Evolutionary conservation across 2,888 invertebrate species (phyloP), one percentile per base, ranked within the genome.

Genomic region (Caenorhabditis virilis): DNA sequence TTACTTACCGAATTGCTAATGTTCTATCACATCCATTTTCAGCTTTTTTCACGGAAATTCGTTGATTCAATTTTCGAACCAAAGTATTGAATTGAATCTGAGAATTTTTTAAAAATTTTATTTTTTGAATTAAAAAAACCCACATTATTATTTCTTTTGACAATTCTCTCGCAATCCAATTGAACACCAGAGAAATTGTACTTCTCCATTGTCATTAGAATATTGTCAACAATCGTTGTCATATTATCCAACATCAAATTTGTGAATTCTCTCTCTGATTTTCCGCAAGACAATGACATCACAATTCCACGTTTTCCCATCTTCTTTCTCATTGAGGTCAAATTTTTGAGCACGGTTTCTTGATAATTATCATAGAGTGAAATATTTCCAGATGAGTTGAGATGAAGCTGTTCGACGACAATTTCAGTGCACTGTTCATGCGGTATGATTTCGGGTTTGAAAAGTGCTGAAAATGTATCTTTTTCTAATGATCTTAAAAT

Each of bases 281-380:
- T 36, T 15, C 53, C 52, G 25, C 60, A 65, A 5, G 39, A 47
- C 11, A 65, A 23, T 7, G 59, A 52, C 6, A 65, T 15, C 6
- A 60, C 23, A 43, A 56, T 43, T 52, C 65, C 65, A 30, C 60
- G 60, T 50, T 65, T 65, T 1, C 50, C 25, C 65, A 65, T 65
- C 16, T 65, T 60, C 11, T 41, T n/a, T n/a, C 56, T 35, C 56
- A 65, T 52, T 9, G 30, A 15, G 2, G 65, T 53, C 48, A 65
- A 41, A 9, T 60, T 50, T 16, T 26, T 49, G 20, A 60, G n/a
- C 1, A 49, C 49, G 15, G 13, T 20, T 15, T 52, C 45, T 13
- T 60, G 39, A 13, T 60, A n/a, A 7, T 36, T 26, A 25, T 43
- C 53, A 4, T 30, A 16, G 35, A 60, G 52, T 2, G 26, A 39